Evolutionary conservation across 2,797 vertebrate species (phyloP).

Genomic region (Premnoplex brunnescens): DNA sequence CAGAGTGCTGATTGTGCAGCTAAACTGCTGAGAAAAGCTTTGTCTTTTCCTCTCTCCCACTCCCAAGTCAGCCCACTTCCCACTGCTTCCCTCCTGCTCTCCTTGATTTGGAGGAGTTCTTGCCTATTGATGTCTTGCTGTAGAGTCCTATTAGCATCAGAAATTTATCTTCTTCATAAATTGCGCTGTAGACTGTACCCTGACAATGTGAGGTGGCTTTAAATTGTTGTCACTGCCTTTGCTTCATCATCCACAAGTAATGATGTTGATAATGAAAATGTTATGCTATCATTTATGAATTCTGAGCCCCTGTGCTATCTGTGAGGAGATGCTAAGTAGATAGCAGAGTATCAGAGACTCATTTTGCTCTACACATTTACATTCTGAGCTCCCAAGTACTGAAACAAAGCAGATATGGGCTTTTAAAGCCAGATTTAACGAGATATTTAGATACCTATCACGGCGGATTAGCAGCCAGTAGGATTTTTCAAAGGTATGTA

Average conservation of each 20-base stretch:
- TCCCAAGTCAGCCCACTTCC: neutral
- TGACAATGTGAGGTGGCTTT: neutral
- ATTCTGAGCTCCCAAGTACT: neutral
- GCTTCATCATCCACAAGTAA: constrained; percentile 47
- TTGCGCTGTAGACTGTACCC: neutral
- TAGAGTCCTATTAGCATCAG: neutral
- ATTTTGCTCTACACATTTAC: neutral
- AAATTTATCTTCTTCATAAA: constrained; percentile 28
- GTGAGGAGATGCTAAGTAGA: neutral
- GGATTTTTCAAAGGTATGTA: neutral
- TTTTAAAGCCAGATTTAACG: neutral
- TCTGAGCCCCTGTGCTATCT: neutral
- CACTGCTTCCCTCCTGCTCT: neutral
- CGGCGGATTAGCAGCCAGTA: neutral
- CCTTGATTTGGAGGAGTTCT: neutral
- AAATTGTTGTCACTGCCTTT: constrained; percentile 39
- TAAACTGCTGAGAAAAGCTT: neutral
- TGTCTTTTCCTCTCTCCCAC: neutral
- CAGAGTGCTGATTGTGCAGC: neutral
- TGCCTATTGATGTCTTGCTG: neutral
- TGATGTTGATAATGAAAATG: constrained; percentile 51
- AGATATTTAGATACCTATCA: neutral
- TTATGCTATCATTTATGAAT: constrained; percentile 31
- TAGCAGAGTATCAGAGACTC: neutral
- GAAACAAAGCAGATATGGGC: neutral